Evolutionary conservation across 1,140 invertebrate species (phyloP), one percentile per base, ranked within the genome.

Genomic region (Heliconius eleuchia): DNA sequence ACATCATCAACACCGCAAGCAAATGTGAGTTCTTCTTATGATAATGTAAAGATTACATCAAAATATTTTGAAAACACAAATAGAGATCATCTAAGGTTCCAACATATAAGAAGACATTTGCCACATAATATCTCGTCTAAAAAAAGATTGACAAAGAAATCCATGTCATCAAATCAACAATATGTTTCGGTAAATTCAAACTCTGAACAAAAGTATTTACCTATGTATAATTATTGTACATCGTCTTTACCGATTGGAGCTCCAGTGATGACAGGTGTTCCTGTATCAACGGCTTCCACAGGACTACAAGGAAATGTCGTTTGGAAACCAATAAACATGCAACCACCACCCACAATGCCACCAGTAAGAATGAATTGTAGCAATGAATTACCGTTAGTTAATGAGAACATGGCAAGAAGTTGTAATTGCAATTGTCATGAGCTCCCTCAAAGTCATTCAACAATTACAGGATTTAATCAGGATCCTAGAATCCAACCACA

Each of bases 351-450:
- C 46, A 34, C 37, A 42, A 37, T 80, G 73, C 18, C 71, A 39
- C 7, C 34, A 39, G 5, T 39, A 39, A 6, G 34, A n/a, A 37
- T 72, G 1, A 19, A 4, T 42, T 34, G 9, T 6, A 39, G 34
- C 50, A 27, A 74, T 66, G 73, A 71, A 66, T n/a, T 78, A 18
- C 72, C 66, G 23, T 37, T 13, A 27, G 27, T 71, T 19, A 81
- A 70, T 80, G 72, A 83, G 57, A 72, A 77, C 23, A 79, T 19
- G 71, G 73, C 27, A 46, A 81, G 77, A 60, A 80, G 78, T 55
- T 91, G 90, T 79, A 84, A 76, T 19, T 92, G 90, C 78, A 82
- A 88, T 78, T 90, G 87, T 80, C 85, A 89, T 71, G 52, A 74
- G 37, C 13, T 73, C 23, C 27, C 60, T 46, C 50, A 72, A 52